Percentiles rank a stretch among this genome's conserved stretches.
phyloP scores from a whole-genome alignment of 2,888 invertebrate species.

The Acanthococcus lagerstroemiae region DNA sequence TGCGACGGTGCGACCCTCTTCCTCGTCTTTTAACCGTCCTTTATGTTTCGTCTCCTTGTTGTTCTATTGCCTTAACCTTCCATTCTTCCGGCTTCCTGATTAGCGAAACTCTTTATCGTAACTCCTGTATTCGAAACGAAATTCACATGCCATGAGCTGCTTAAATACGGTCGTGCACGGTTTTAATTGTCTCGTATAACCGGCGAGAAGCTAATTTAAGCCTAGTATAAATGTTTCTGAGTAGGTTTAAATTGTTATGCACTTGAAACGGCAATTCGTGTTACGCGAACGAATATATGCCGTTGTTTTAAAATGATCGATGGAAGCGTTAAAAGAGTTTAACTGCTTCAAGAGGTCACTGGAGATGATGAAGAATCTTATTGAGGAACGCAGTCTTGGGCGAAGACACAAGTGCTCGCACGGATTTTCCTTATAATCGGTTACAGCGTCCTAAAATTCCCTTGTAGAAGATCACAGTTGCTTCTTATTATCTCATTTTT shows the following conservation, averaged over 20 bases:
- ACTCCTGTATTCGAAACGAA: constrained; percentile 2
- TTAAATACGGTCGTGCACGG: background rate
- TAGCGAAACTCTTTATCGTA: constrained; percentile 19
- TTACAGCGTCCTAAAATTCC: no score
- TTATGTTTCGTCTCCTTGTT: background rate
- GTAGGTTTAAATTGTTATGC: background rate
- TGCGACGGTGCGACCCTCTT: background rate
- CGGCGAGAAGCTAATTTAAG: background rate
- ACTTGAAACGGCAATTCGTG: background rate
- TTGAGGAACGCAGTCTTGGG: no score
- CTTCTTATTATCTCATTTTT: no score
- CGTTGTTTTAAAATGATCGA: background rate
- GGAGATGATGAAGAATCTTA: no score
- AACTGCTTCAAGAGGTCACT: no score
- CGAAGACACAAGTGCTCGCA: no score
- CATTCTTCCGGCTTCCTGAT: constrained; percentile 30
- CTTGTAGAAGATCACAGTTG: no score
- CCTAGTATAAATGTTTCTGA: background rate
- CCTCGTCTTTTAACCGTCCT: background rate
- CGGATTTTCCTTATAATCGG: no score
- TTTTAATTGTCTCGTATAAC: constrained; percentile 4
- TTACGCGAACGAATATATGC: background rate
- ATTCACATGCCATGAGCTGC: constrained; percentile 16
- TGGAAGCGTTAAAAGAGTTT: background rate
- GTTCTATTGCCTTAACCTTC: constrained; percentile 30